Conservation (phyloP, 2,113 vertebrate genomes). For the Rhabdomys dilectus region DNA sequence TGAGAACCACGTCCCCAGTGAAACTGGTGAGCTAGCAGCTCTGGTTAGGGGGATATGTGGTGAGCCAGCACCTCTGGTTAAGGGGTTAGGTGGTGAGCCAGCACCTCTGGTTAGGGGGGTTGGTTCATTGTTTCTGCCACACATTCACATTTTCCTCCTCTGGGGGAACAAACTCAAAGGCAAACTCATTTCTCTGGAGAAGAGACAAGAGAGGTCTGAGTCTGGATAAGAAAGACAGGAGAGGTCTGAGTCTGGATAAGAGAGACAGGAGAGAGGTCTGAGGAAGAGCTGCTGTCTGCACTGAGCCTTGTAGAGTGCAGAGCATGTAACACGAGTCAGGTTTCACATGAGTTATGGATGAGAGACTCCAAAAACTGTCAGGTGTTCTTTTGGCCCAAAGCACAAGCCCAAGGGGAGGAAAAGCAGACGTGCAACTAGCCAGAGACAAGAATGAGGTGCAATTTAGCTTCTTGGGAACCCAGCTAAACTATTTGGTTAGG, state of each 20-base stretch:
- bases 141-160: not conserved
- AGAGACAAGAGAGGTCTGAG: not conserved
- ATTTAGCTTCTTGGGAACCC: not conserved
- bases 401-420: not conserved
- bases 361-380: not conserved
- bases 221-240: not conserved
- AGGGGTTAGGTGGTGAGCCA: not conserved
- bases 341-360: not conserved
- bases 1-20: not conserved
- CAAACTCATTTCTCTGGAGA: not conserved
- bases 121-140: not conserved
- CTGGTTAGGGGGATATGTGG: not conserved
- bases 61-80: not conserved
- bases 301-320: not conserved
- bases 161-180: not conserved
- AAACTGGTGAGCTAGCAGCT: not conserved
- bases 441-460: not conserved
- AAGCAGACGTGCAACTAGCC: not conserved
- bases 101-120: not conserved
- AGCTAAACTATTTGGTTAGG: not conserved
- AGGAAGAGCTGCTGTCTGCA: not conserved
- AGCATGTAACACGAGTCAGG: fast-evolving
- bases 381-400: not conserved
- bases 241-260: not conserved
- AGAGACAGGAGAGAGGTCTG: not conserved